Evolutionary conservation across 2,113 vertebrate genomes (phyloP), one percentile per base, ranked within the genome.

Genomic region (Macrotus californicus): DNA sequence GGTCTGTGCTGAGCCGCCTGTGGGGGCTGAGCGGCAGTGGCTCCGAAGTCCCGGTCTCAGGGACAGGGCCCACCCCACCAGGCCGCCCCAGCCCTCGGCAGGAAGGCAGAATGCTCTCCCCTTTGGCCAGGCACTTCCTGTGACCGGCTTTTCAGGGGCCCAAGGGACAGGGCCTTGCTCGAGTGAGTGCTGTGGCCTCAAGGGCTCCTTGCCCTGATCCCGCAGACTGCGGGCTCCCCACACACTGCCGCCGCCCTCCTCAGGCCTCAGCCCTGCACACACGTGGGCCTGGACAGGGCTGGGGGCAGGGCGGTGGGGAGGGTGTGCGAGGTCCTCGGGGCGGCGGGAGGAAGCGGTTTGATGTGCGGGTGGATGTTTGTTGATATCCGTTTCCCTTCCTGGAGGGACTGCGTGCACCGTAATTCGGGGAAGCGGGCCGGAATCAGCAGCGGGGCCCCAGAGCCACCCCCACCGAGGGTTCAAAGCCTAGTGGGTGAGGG

Each of bases 141-240:
- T 66, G 76, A 96, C 93, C 94, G 93, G 79, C 81, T 93, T 95
- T 75, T 86, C 15, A 0, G 89, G 94, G 56, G 86, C 89, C 93
- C 54, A 3, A 0, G 59, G 96, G 82, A 43, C 95, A n/a, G 0
- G 75, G 80, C 67, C 89, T 76, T 64, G 96, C 89, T 85, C 3
- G 3, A 89, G 81, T 14, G 3, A 89, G 81, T 14, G 46, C 66
- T 7, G 82, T 67, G 16, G 1, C 18, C 73, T 61, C 89, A 87
- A 46, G 7, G 76, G 56, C 72, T 39, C 41, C 73, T 31, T 15
- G 31, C n/a, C 3, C 7, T 0, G 54, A 73, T 56, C 79, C 80
- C 29, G 2, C 12, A 12, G 41, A 46, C 34, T 41, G 67, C 26
- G 1, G 8, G 46, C 72, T 48, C 54, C 61, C 76, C 26, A 12